Conservation (phyloP, 1,140 invertebrate genomes). For the Trichonephila clavata region DNA sequence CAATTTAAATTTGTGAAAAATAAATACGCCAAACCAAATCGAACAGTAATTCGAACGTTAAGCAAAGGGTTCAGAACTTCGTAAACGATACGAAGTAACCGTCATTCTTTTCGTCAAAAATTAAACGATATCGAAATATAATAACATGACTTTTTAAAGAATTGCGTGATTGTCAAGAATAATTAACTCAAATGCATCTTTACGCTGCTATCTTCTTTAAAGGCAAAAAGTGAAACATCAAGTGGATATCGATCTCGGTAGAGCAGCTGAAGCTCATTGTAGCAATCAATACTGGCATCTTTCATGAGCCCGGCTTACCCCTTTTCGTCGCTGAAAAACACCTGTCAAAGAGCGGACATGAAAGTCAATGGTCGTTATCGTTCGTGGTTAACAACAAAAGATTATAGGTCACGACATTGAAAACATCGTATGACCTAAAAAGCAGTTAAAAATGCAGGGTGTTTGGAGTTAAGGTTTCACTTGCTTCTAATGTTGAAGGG, state of each 20-base stretch:
- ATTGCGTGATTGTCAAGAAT: background rate
- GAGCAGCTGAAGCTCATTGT: background rate
- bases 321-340: background rate
- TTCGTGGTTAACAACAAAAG: background rate
- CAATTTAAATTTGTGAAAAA: too few relatives aligned
- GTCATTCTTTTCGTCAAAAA: too few relatives aligned
- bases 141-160: too few relatives aligned
- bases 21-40: too few relatives aligned
- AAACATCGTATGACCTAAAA: background rate
- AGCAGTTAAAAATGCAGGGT: background rate
- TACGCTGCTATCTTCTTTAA: background rate
- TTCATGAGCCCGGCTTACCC: background rate
- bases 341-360: slow-evolving; percentile 28
- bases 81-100: too few relatives aligned
- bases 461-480: too few relatives aligned
- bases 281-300: slow-evolving; percentile 19
- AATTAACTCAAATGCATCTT: background rate
- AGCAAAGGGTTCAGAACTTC: too few relatives aligned
- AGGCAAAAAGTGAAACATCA: background rate
- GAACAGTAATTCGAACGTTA: too few relatives aligned
- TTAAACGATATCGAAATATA: too few relatives aligned
- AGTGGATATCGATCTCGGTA: background rate
- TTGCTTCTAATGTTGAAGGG: too few relatives aligned
- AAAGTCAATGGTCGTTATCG: background rate
- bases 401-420: slow-evolving; percentile 1